Conservation (phyloP, 2,888 invertebrate species). For the Platycnemis pennipes region DNA sequence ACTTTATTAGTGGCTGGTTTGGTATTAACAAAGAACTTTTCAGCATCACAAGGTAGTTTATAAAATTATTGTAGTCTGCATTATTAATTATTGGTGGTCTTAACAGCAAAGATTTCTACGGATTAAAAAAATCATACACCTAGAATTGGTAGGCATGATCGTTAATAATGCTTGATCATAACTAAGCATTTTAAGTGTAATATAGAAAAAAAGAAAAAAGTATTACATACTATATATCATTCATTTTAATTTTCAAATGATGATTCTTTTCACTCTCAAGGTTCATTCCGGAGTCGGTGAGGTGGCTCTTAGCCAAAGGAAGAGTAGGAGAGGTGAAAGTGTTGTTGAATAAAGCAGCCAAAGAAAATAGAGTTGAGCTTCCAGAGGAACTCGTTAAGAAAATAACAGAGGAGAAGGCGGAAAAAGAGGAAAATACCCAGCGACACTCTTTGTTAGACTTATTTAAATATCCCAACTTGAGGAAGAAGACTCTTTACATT, state of each 20-base stretch:
- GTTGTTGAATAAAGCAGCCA: slow-evolving; percentile 84
- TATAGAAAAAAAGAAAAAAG: too few relatives aligned
- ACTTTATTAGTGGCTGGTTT: too few relatives aligned
- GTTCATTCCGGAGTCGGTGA: slow-evolving; percentile 87
- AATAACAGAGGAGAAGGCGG: slow-evolving; percentile 80
- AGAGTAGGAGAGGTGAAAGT: slow-evolving; percentile 83
- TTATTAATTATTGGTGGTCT: too few relatives aligned
- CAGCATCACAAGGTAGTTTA: too few relatives aligned
- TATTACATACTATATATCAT: too few relatives aligned
- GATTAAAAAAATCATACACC: too few relatives aligned
- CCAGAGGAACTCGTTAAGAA: slow-evolving; percentile 81
- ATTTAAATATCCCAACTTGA: slow-evolving; percentile 82
- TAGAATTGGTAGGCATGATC: too few relatives aligned
- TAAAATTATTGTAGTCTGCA: too few relatives aligned
- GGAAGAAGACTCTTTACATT: slow-evolving; percentile 84
- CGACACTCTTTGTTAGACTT: slow-evolving; percentile 82
- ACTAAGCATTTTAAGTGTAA: too few relatives aligned
- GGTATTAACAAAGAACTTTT: too few relatives aligned
- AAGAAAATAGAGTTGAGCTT: slow-evolving; percentile 84
- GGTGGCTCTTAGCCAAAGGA: slow-evolving; percentile 86
- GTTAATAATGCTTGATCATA: too few relatives aligned
- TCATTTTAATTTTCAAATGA: neutral
- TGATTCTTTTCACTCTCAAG: slow-evolving; percentile 75
- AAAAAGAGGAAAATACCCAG: slow-evolving; percentile 76
- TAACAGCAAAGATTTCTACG: too few relatives aligned